A percentile compares a stretch with the other conserved stretches of the same genome.
phyloP scores from a whole-genome alignment of 2,888 invertebrate species.

The Platycnemis pennipes region DNA sequence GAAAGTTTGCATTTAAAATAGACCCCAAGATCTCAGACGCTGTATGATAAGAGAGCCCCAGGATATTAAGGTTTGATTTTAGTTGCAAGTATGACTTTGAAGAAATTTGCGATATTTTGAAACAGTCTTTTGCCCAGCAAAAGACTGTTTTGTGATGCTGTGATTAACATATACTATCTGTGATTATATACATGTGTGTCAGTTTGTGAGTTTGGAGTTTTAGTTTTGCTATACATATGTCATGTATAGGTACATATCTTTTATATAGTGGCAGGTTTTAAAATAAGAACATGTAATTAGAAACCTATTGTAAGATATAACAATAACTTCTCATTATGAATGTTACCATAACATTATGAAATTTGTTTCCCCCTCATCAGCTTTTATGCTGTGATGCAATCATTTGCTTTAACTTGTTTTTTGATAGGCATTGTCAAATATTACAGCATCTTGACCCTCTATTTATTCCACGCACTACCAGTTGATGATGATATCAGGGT shows the following conservation, averaged over 20 bases:
- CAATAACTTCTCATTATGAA: too few relatives aligned
- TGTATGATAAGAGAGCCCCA: background rate
- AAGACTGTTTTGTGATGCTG: background rate
- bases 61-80: background rate
- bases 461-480: too few relatives aligned
- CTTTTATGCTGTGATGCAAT: too few relatives aligned
- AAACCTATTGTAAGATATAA: too few relatives aligned
- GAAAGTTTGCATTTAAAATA: slow-evolving; percentile 13
- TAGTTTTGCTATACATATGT: background rate
- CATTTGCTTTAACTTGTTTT: too few relatives aligned
- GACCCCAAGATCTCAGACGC: background rate
- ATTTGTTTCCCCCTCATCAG: too few relatives aligned
- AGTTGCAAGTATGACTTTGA: background rate
- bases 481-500: too few relatives aligned
- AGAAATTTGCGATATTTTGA: background rate
- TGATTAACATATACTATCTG: slow-evolving; percentile 27
- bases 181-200: background rate
- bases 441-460: too few relatives aligned
- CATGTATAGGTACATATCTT: background rate
- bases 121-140: slow-evolving; percentile 18
- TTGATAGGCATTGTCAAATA: too few relatives aligned
- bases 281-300: too few relatives aligned
- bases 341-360: too few relatives aligned
- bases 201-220: background rate
- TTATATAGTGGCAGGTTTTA: too few relatives aligned